These are phyloP conservation scores for Drosophila paranaensis DNA, from an alignment of 2,888 invertebrate genomes.

Conservation along the genomic window DNA sequence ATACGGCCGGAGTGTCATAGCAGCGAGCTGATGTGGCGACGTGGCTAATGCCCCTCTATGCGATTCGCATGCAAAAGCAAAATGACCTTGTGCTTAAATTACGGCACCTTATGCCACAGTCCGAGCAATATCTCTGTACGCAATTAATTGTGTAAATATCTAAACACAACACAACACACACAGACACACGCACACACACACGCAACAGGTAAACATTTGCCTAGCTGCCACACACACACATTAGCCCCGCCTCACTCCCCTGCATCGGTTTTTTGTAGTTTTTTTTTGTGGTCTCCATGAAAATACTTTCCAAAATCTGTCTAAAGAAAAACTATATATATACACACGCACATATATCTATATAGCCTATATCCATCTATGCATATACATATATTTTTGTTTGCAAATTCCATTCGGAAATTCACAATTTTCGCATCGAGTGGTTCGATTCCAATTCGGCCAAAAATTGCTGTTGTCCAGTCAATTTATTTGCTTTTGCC, in stretches of 20 bases:
- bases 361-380: not conserved
- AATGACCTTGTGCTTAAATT: conserved; percentile 59
- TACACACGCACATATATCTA: not conserved
- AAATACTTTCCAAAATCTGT: conserved; percentile 56
- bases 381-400: not conserved
- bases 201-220: conserved; percentile 46
- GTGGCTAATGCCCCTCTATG: conserved; percentile 3
- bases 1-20: conserved; percentile 10
- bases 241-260: not conserved
- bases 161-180: conserved; percentile 47
- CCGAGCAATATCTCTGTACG: conserved; percentile 22
- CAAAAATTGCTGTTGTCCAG: not conserved
- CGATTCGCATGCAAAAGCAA: conserved; percentile 15
- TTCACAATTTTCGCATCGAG: not conserved
- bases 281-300: conserved; percentile 45
- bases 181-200: conserved; percentile 28
- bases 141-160: conserved; percentile 75
- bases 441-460: conserved; percentile 1
- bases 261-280: conserved; percentile 23
- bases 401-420: conserved; percentile 37
- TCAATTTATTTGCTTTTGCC: conserved; percentile 34
- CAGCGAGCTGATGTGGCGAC: conserved; percentile 12
- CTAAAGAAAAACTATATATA: not conserved
- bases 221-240: conserved; percentile 14
- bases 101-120: conserved; percentile 32